Conservation (phyloP, 2,888 invertebrate species). For the Metopia argyrocephala region DNA sequence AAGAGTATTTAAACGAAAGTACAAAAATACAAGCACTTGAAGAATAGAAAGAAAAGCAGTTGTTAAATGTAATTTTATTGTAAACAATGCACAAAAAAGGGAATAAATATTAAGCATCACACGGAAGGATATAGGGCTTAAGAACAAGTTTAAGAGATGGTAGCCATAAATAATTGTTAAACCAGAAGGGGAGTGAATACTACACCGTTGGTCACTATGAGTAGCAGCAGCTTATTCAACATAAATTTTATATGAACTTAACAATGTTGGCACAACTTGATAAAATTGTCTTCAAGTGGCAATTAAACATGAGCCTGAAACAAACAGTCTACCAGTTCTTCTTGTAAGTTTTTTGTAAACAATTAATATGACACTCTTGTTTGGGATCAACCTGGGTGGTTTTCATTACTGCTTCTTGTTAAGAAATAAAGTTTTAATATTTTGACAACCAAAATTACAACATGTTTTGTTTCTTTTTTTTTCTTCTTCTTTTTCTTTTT, state of each 20-base stretch:
- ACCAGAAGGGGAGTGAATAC: slow-evolving; percentile 62
- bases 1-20: slow-evolving; percentile 23
- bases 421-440: slow-evolving; percentile 13
- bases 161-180: slow-evolving; percentile 54
- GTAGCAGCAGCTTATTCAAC: slow-evolving; percentile 4
- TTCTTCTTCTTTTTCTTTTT: slow-evolving; percentile 39
- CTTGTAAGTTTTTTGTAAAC: slow-evolving; percentile 26
- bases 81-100: neutral
- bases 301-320: slow-evolving; percentile 43
- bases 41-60: slow-evolving; percentile 55
- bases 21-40: slow-evolving; percentile 49
- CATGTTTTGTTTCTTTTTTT: slow-evolving; percentile 13
- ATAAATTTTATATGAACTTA: slow-evolving; percentile 46
- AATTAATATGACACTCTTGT: slow-evolving; percentile 58
- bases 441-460: slow-evolving; percentile 22
- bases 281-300: slow-evolving; percentile 56
- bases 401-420: neutral
- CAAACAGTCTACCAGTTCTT: slow-evolving; percentile 24
- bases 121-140: neutral
- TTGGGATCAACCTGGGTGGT: slow-evolving; percentile 41
- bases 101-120: slow-evolving; percentile 5
- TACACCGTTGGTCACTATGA: slow-evolving; percentile 61
- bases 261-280: slow-evolving; percentile 42
- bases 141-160: slow-evolving; percentile 42
- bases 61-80: slow-evolving; percentile 48